Conservation (phyloP, 2,797 vertebrate genomes). For the Austrolebias charrua region DNA sequence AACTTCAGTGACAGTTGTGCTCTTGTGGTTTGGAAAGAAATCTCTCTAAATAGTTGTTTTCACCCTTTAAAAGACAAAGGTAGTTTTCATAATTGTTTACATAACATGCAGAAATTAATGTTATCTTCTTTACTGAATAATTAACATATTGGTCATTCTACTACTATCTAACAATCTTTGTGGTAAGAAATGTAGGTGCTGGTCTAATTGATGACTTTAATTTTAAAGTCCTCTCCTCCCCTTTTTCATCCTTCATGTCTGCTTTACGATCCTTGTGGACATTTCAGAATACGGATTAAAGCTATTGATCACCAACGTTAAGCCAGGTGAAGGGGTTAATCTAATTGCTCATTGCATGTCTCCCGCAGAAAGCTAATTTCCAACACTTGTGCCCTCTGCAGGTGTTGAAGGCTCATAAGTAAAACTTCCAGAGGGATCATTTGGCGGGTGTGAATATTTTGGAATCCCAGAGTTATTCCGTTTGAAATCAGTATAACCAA, state of each 20-base stretch:
- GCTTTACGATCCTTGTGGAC: constrained; percentile 23
- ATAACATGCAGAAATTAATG: background rate
- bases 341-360: constrained; percentile 38
- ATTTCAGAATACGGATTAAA: constrained; percentile 52
- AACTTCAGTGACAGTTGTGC: background rate
- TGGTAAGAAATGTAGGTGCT: constrained; percentile 23
- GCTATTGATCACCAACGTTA: constrained; percentile 64
- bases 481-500: constrained; percentile 8
- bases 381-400: constrained; percentile 29
- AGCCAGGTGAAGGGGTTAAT: constrained; percentile 53
- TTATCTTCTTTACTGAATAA: constrained; percentile 5
- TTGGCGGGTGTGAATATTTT: constrained; percentile 23
- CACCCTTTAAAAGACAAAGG: background rate
- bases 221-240: constrained; percentile 42
- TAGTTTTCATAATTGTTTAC: background rate
- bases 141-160: constrained; percentile 2
- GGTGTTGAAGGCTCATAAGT: constrained; percentile 76
- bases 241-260: constrained; percentile 17
- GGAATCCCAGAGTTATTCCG: constrained; percentile 32
- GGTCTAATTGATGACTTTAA: constrained; percentile 56
- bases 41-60: background rate
- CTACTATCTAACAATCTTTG: constrained; percentile 7
- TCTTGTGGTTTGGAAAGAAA: too few species aligned
- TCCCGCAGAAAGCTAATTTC: constrained; percentile 32
- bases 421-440: constrained; percentile 5